Evolutionary conservation across 2,113 vertebrate species (phyloP), one percentile per base, ranked within the genome.

Genomic region (Stegastes partitus): DNA sequence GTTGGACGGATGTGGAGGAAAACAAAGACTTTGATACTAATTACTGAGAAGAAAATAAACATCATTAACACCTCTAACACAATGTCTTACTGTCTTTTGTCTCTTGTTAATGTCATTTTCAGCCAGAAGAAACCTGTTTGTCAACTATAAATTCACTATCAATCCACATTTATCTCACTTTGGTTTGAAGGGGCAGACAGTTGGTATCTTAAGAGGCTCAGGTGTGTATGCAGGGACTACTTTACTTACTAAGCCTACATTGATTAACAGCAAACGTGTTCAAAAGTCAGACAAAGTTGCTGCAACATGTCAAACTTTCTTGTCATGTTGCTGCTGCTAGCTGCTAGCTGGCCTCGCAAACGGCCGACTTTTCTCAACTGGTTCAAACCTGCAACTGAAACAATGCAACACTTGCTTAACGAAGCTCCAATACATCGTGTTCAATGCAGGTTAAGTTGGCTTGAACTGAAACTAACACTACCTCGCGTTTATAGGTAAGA

Each of bases 271-370:
- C 11, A 51, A 22, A 49, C 11, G 28, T 0, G 4, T 14, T 0
- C 12, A 1, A 42, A 3, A 45, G 19, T 22, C 26, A 3, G 4
- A 57, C 0, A 16, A 5, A 54, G 59, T 58, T 49, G 5, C 9
- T 4, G 0, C 50, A 12, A 6, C 47, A 22, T 14, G 51, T 61
- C 15, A 50, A 69, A 74, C 75, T 63, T 16, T 26, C 22, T 21
- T 68, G 64, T 73, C 57, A 77, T 14, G 65, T 34, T 70, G 77
- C 22, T 62, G 1, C 58, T n/a, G 87, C 79, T 78, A 89, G 12
- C 44, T 53, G 70, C 45, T 90, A 86, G 72, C 81, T 72, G 18
- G 68, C 68, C 57, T 42, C 19, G 76, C 72, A 71, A 63, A 19
- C 28, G 11, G 11, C 11, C 4, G 39, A 74, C 31, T 73, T 61